A percentile compares a stretch with the other conserved stretches of the same genome.
Evolutionary conservation across 2,888 invertebrate genomes (phyloP).

Genomic region (Lysandra bellargus): DNA sequence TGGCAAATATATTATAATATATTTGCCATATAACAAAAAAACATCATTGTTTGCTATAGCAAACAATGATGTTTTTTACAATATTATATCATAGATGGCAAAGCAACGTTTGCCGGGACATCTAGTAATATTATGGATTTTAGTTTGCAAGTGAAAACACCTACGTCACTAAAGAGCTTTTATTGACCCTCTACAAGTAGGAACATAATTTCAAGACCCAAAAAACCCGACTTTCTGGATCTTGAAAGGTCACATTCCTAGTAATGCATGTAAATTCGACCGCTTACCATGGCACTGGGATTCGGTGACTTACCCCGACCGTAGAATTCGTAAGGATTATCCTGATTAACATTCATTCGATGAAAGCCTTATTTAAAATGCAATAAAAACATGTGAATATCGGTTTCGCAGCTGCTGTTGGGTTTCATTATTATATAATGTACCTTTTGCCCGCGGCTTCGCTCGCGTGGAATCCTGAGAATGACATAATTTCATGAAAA

Average conservation of each 20-base stretch:
- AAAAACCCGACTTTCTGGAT: neutral
- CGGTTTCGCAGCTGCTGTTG: neutral
- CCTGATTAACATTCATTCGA: slow-evolving; percentile 19
- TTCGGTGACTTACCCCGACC: slow-evolving; percentile 3
- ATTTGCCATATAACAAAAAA: no score
- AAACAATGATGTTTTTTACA: no score
- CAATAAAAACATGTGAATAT: neutral
- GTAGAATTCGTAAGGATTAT: slow-evolving; percentile 20
- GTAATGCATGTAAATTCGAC: slow-evolving; percentile 19
- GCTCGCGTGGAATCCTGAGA: no score
- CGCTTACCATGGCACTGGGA: neutral
- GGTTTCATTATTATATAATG: neutral
- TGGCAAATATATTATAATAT: no score
- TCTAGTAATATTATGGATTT: no score
- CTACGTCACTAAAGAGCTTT: neutral
- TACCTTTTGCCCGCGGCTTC: no score
- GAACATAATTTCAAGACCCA: neutral
- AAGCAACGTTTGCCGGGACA: no score
- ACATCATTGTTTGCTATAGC: no score
- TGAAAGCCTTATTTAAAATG: slow-evolving; percentile 8
- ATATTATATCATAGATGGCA: no score
- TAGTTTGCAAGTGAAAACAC: neutral
- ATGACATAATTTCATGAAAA: no score
- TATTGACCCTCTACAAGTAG: neutral
- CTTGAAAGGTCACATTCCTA: neutral